These are phyloP conservation scores for Diogma glabrata DNA, from an alignment of 2,888 invertebrate species.

Conservation along the genomic window DNA sequence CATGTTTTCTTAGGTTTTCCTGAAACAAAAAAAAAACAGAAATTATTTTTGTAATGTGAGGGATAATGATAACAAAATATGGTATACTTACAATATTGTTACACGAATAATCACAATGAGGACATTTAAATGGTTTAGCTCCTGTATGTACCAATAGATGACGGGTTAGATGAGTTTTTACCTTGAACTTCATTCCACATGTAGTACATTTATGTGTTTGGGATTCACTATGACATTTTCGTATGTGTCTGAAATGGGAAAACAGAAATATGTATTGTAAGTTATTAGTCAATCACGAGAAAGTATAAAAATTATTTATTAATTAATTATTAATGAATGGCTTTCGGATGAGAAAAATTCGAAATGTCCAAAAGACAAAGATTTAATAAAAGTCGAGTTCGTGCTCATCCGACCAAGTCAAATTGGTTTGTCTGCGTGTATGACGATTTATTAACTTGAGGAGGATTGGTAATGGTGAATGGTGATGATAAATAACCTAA, in stretches of 20 bases:
- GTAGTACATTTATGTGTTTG: slow-evolving; percentile 42
- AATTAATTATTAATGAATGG: no score
- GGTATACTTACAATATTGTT: slow-evolving; percentile 55
- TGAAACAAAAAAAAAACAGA: slow-evolving; percentile 31
- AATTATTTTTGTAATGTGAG: slow-evolving; percentile 2
- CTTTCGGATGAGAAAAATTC: no score
- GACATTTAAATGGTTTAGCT: slow-evolving; percentile 74
- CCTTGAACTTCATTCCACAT: slow-evolving; percentile 58
- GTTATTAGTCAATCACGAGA: no score
- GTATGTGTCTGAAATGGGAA: not conserved
- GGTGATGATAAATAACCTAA: no score
- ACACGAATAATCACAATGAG: slow-evolving; percentile 66
- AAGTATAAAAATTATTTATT: no score
- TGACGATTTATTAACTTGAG: no score
- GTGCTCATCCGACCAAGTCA: no score
- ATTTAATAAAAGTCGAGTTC: no score
- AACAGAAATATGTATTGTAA: no score
- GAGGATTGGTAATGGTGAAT: no score
- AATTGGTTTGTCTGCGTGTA: no score
- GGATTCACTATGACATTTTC: not conserved
- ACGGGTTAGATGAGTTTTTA: slow-evolving; percentile 58
- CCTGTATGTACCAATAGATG: slow-evolving; percentile 72
- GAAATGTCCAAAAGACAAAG: no score
- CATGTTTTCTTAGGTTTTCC: slow-evolving; percentile 84
- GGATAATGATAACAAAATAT: not conserved